Conservation (phyloP, 2,113 vertebrate genomes). For the Conger conger region DNA sequence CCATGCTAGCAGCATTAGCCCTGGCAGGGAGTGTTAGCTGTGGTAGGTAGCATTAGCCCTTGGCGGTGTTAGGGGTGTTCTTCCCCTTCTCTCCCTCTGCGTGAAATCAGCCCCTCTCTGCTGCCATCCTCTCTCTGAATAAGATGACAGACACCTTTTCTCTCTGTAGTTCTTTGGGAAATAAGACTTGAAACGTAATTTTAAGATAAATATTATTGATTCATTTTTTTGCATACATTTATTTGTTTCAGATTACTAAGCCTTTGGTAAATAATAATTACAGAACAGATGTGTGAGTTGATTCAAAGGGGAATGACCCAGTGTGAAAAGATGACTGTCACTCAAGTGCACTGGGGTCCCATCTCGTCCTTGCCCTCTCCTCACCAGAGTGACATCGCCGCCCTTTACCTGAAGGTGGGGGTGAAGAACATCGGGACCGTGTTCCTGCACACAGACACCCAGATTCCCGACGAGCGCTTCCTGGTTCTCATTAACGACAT, state of each 20-base stretch:
- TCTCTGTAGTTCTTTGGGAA: too few species aligned
- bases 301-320: neutral
- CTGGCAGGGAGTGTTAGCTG: too few species aligned
- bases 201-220: too few species aligned
- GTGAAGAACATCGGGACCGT: constrained; percentile 70
- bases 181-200: too few species aligned
- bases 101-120: too few species aligned
- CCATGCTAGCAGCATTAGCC: too few species aligned
- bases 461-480: constrained; percentile 70
- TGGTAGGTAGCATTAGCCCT: too few species aligned
- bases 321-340: neutral
- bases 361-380: constrained; percentile 22
- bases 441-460: constrained; percentile 68
- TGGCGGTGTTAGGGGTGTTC: too few species aligned
- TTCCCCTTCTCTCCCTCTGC: too few species aligned
- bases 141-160: too few species aligned
- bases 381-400: constrained; percentile 69
- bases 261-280: neutral
- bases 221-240: too few species aligned
- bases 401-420: constrained; percentile 75
- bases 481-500: constrained; percentile 71
- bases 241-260: neutral
- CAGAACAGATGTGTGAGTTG: neutral
- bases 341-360: neutral
- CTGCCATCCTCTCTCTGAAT: too few species aligned